These are phyloP conservation scores for Melanostigma gelatinosum DNA, from an alignment of 2,113 vertebrate genomes.

Conservation along the genomic window DNA sequence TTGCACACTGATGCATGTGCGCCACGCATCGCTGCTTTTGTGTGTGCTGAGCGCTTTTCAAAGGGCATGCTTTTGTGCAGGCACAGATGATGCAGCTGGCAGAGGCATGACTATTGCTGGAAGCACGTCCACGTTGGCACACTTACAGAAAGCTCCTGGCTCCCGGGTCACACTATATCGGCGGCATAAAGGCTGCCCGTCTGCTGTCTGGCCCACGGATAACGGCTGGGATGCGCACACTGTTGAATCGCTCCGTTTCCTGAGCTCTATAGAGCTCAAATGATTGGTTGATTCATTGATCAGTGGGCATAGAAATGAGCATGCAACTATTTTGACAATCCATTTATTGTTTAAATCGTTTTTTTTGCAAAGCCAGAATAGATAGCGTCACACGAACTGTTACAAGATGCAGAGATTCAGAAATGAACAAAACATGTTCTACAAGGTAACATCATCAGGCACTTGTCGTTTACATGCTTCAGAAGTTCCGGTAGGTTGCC, in stretches of 20 bases:
- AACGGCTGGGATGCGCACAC: constrained; percentile 48
- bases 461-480: neutral
- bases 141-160: constrained; percentile 76
- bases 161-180: constrained; percentile 78
- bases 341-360: neutral
- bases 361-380: neutral
- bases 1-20: constrained; percentile 75
- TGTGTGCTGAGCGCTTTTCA: constrained; percentile 77
- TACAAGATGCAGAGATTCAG: neutral
- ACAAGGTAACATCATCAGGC: neutral
- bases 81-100: constrained; percentile 82
- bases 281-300: neutral
- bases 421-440: constrained; percentile 1
- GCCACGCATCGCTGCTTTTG: constrained; percentile 73
- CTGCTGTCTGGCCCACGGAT: constrained; percentile 74
- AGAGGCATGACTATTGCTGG: constrained; percentile 77
- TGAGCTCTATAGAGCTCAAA: neutral
- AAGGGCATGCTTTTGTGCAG: constrained; percentile 80
- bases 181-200: constrained; percentile 71
- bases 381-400: neutral
- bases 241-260: neutral
- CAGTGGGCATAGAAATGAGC: neutral
- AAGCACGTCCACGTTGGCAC: constrained; percentile 79
- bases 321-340: neutral
- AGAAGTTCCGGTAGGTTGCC: neutral